Evolutionary conservation across 2,888 invertebrate species (phyloP).

Genomic region (Hartigia nigra): DNA sequence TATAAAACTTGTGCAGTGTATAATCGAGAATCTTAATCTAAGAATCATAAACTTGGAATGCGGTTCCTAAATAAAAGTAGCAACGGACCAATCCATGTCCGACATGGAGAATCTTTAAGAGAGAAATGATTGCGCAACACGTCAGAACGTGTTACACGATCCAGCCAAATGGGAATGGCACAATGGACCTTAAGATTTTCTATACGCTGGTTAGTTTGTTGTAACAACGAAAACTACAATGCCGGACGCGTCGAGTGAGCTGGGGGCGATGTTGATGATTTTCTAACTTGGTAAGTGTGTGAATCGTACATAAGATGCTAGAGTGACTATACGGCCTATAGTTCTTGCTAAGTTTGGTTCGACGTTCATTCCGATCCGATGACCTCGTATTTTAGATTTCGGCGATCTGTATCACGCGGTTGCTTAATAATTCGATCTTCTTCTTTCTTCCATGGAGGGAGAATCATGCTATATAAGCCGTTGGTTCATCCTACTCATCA

Average conservation of each 20-base stretch:
- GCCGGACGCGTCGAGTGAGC: background rate
- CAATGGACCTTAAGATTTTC: background rate
- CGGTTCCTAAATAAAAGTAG: background rate
- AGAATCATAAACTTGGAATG: background rate
- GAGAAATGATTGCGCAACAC: background rate
- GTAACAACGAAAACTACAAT: background rate
- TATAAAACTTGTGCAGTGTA: background rate
- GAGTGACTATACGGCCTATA: background rate
- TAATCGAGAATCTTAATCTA: background rate
- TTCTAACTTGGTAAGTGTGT: background rate
- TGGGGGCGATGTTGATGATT: background rate
- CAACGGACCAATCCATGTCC: background rate
- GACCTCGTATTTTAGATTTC: slow-evolving; percentile 24
- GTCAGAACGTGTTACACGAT: slow-evolving; percentile 7
- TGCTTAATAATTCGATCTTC: slow-evolving; percentile 26
- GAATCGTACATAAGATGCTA: background rate
- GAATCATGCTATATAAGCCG: slow-evolving; percentile 21
- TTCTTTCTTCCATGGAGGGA: slow-evolving; percentile 14
- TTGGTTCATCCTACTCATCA: slow-evolving; percentile 19
- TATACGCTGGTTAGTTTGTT: background rate
- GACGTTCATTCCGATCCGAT: slow-evolving; percentile 14
- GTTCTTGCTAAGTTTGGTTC: background rate
- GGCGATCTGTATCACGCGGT: slow-evolving; percentile 25
- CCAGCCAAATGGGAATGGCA: background rate
- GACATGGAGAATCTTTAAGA: background rate